These are phyloP conservation scores for Decapterus maruadsi DNA, from an alignment of 2,797 vertebrate species.

Conservation along the genomic window DNA sequence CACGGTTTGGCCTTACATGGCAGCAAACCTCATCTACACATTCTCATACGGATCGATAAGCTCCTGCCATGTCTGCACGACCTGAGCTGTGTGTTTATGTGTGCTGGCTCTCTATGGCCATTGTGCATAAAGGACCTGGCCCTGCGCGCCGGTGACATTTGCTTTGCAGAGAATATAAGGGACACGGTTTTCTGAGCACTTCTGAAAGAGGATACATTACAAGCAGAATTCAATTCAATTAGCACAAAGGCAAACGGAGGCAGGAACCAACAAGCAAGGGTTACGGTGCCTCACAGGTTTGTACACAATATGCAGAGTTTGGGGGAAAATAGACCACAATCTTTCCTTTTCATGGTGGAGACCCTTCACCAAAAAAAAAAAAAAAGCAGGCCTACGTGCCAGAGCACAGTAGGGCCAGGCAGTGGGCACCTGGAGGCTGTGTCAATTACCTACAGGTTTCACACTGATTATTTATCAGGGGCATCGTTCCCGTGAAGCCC, in stretches of 20 bases:
- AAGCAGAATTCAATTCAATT: slow-evolving; percentile 55
- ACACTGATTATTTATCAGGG: slow-evolving; percentile 92
- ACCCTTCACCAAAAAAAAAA: neutral
- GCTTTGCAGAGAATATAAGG: slow-evolving; percentile 62
- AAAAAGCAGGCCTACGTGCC: neutral
- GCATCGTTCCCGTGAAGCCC: slow-evolving; percentile 54
- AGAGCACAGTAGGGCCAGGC: slow-evolving; percentile 18
- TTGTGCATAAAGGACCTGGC: slow-evolving; percentile 66
- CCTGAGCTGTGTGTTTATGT: slow-evolving; percentile 68
- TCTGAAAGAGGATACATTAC: slow-evolving; percentile 44
- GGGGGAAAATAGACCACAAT: too few species aligned
- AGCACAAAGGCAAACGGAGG: slow-evolving; percentile 31
- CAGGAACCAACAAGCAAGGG: slow-evolving; percentile 10
- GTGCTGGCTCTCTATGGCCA: slow-evolving; percentile 69
- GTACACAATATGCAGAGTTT: slow-evolving; percentile 1
- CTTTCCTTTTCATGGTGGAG: neutral
- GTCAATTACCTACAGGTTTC: slow-evolving; percentile 90
- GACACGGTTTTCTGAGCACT: slow-evolving; percentile 31
- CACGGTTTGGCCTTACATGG: slow-evolving; percentile 69
- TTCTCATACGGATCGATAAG: slow-evolving; percentile 89
- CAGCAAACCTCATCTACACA: slow-evolving; percentile 85
- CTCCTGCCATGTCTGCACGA: slow-evolving; percentile 81
- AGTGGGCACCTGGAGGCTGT: slow-evolving; percentile 26
- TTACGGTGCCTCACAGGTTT: neutral
- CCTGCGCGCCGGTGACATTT: slow-evolving; percentile 74